Evolutionary conservation across 35 echinoderm and acorn worm genomes (phyloP), one percentile per base, ranked within the genome.

Genomic region (Diadema setosum): DNA sequence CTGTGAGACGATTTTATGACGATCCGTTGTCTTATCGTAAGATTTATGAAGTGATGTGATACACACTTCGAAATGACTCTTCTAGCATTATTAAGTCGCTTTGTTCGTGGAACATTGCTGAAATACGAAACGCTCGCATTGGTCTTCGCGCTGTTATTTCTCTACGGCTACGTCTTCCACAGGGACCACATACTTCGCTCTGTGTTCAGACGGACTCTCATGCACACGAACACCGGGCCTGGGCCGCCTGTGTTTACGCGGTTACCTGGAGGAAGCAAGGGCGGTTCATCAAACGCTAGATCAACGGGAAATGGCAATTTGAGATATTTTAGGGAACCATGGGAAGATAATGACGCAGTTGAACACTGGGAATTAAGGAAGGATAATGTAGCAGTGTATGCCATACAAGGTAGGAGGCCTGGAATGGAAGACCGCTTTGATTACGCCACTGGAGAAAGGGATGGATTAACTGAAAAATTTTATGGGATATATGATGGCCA

Each of bases 401-500:
- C 87, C n/a, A 94, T 97, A 30, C 95, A 97, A 70, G 95, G 95
- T 12, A 52, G 91, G 24, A 56, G 95, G 12, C 91, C 91, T 0
- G 75, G 80, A 2, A 97, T 97, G 95, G 95, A 97, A 60, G 95
- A 97, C 70, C 73, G 95, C 21, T 97, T 87, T 82, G 91, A 97
- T 83, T 90, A 84, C 30, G 92, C 73, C 36, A 86, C 75, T 12
- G 84, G 84, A 55, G 84, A 89, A 37, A 45, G 56, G 31, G 39
- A 85, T 65, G 32, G 85, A 24, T 65, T 88, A 35, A 80, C 82
- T 12, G 70, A 94, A 8, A 41, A 64, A 6, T 37, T 97, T 42
- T 97, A 87, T 60, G 95, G 95, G 26, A 87, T 97, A 48, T 97
- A 91, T 84, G 95, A 97, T 85, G 95, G 95, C 2, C 95, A 97